Percentiles rank a stretch among this genome's conserved stretches.
Evolutionary conservation across 2,888 invertebrate genomes (phyloP).

Genomic region (Callyntrura guangdongensis): DNA sequence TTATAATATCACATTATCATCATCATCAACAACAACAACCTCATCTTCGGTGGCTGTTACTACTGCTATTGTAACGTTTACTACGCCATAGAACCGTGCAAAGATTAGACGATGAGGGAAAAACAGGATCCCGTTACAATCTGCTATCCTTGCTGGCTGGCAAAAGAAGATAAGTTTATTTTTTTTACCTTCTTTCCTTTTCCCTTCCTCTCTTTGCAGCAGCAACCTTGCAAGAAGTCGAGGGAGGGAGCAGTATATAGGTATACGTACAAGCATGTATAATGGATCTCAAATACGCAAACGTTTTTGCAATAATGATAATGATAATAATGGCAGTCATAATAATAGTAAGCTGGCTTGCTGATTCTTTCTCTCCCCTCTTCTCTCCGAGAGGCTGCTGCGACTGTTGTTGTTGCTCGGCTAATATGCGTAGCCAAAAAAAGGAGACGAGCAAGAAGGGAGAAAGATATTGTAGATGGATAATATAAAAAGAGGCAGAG

Average conservation of each 20-base stretch:
- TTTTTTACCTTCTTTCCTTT: constrained; percentile 27
- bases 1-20: too few species aligned
- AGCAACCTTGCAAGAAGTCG: too few species aligned
- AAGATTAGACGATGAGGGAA: constrained; percentile 79
- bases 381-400: too few species aligned
- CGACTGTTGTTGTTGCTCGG: constrained; percentile 14
- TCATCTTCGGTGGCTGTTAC: too few species aligned
- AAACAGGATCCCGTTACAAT: constrained; percentile 81
- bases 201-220: constrained; percentile 34
- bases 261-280: too few species aligned
- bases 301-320: constrained; percentile 25
- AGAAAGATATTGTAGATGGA: constrained; percentile 18
- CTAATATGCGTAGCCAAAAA: constrained; percentile 39
- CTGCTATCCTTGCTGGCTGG: not conserved
- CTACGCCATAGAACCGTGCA: too few species aligned
- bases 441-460: constrained; percentile 18
- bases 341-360: constrained; percentile 8
- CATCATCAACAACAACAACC: too few species aligned
- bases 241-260: too few species aligned
- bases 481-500: too few species aligned
- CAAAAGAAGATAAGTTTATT: not conserved
- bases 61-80: too few species aligned
- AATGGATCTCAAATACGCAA: too few species aligned
- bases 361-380: too few species aligned
- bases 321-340: constrained; percentile 24